phyloP scores from a whole-genome alignment of 2,113 vertebrate species.

The Lycaon pictus region DNA sequence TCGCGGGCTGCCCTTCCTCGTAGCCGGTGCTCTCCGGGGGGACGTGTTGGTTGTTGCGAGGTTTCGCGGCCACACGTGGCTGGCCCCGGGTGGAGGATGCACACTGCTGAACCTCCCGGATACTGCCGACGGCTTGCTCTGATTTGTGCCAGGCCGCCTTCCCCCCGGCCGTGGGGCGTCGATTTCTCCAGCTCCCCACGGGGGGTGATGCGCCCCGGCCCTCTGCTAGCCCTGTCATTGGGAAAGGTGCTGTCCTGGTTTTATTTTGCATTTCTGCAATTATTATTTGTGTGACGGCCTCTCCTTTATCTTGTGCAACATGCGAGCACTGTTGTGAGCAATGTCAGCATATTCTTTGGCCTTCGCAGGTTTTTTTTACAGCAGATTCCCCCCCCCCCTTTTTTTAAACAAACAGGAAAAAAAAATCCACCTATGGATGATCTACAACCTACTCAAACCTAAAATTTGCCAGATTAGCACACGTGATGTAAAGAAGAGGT shows the following conservation, averaged over 20 bases:
- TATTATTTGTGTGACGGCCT: not conserved
- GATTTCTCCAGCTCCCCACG: not conserved
- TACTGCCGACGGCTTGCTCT: accelerated
- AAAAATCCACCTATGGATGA: too few species aligned
- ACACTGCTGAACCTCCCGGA: not conserved
- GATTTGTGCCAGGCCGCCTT: not conserved
- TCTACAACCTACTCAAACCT: not conserved
- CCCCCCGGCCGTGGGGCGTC: accelerated
- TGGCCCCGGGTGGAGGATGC: not conserved
- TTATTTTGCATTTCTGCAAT: not conserved
- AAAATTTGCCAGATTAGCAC: not conserved
- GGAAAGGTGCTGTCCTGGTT: not conserved
- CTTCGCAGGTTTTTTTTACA: not conserved
- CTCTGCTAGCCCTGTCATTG: accelerated
- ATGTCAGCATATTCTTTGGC: not conserved
- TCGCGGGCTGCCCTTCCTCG: accelerated
- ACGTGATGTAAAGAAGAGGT: not conserved
- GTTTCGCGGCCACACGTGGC: not conserved
- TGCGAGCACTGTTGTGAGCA: not conserved
- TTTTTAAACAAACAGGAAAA: not conserved
- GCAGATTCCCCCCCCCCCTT: not conserved
- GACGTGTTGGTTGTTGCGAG: accelerated
- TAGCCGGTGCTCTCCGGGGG: not conserved
- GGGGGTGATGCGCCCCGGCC: accelerated
- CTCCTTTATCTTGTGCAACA: not conserved